Evolutionary conservation across 2,113 vertebrate species (phyloP).

Genomic region (Dromas ardeola): DNA sequence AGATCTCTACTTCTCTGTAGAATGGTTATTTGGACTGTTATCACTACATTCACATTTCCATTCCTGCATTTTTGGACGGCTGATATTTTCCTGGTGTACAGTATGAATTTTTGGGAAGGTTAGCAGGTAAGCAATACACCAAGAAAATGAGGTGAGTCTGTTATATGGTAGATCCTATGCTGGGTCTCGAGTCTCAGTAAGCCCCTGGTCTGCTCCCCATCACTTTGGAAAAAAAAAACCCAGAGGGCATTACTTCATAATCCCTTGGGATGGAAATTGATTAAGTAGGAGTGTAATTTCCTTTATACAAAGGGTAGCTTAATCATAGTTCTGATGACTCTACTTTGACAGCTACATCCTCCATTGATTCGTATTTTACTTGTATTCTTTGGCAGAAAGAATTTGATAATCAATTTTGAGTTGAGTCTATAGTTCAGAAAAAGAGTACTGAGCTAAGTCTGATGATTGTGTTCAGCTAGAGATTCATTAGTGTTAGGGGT

Average conservation of each 20-base stretch:
- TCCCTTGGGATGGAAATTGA: neutral
- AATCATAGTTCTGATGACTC: neutral
- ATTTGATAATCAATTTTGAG: neutral
- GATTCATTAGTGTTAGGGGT: neutral
- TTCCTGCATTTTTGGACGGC: neutral
- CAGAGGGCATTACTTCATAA: neutral
- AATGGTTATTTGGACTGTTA: neutral
- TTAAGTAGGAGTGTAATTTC: neutral
- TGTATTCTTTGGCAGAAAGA: neutral
- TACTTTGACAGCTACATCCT: neutral
- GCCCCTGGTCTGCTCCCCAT: neutral
- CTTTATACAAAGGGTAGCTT: neutral
- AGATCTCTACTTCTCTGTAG: neutral
- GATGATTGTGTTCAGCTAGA: neutral
- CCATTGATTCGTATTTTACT: neutral
- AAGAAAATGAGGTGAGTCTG: neutral
- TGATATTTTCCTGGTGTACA: neutral
- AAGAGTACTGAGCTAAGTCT: neutral
- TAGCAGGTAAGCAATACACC: neutral
- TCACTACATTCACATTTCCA: neutral
- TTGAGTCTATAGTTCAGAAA: neutral
- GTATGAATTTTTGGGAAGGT: neutral
- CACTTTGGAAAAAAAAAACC: neutral
- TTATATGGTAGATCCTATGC: neutral
- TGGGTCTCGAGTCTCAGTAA: neutral